phyloP scores from a whole-genome alignment of 2,113 vertebrate genomes.

The Muntiacus reevesi region DNA sequence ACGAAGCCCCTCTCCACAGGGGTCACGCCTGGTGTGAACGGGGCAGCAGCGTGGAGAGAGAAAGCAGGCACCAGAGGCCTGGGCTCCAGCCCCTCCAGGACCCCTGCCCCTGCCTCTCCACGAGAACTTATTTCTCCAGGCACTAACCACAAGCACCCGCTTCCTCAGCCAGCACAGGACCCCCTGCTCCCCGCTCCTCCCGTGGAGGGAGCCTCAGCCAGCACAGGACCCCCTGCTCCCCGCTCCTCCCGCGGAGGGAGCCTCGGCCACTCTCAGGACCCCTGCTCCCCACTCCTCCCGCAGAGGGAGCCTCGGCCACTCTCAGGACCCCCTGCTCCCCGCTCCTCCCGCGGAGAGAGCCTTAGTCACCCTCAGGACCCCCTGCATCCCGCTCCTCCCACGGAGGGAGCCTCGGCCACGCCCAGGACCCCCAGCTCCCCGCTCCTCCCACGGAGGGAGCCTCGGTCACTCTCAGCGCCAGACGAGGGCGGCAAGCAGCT shows the following conservation, averaged over 20 bases:
- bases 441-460: not conserved
- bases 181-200: not conserved
- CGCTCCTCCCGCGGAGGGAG: too few species aligned
- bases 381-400: too few species aligned
- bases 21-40: not conserved
- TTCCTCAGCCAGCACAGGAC: slow-evolving; percentile 16
- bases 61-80: not conserved
- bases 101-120: not conserved
- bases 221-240: too few species aligned
- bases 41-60: too few species aligned
- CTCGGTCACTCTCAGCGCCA: not conserved
- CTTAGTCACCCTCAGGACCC: not conserved
- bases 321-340: too few species aligned
- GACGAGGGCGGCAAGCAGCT: not conserved
- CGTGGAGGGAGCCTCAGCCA: not conserved
- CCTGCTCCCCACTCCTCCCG: not conserved
- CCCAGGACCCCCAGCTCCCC: not conserved
- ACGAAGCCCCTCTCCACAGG: not conserved
- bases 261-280: not conserved
- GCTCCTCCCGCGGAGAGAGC: too few species aligned
- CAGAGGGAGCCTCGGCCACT: not conserved
- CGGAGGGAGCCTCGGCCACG: too few species aligned
- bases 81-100: not conserved
- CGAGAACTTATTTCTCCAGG: not conserved
- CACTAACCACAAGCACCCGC: not conserved